A percentile compares a stretch with the other conserved stretches of the same genome.
Evolutionary conservation across 2,888 invertebrate species (phyloP).

Genomic region (Timema podura): DNA sequence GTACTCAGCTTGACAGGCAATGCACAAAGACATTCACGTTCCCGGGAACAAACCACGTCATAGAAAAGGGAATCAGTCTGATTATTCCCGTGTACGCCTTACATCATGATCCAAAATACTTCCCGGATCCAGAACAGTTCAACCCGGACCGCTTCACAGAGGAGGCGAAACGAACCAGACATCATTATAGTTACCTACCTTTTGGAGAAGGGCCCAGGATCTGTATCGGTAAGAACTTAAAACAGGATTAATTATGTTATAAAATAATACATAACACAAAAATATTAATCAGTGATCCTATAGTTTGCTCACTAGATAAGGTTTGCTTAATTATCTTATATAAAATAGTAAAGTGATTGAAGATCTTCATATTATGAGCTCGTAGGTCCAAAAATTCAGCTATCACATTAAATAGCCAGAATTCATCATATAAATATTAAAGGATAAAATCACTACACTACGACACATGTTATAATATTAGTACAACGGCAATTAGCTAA

Average conservation of each 20-base stretch:
- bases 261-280: too few relatives aligned
- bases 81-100: constrained; percentile 54
- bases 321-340: too few relatives aligned
- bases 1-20: constrained; percentile 19
- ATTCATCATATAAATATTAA: too few relatives aligned
- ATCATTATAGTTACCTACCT: constrained; percentile 47
- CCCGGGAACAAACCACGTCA: constrained; percentile 47
- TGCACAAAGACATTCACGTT: constrained; percentile 42
- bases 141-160: constrained; percentile 55
- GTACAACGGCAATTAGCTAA: too few relatives aligned
- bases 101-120: constrained; percentile 55
- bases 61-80: constrained; percentile 52
- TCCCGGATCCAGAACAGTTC: constrained; percentile 54
- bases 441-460: too few relatives aligned
- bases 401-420: too few relatives aligned
- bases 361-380: too few relatives aligned
- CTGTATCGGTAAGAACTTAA: constrained; percentile 49
- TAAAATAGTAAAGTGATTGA: too few relatives aligned
- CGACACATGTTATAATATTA: too few relatives aligned
- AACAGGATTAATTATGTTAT: not conserved
- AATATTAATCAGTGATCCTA: too few relatives aligned
- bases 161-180: constrained; percentile 44
- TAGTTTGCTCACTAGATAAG: too few relatives aligned
- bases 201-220: constrained; percentile 41
- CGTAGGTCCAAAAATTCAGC: too few relatives aligned